Percentiles rank a stretch among this genome's conserved stretches.
phyloP scores from a whole-genome alignment of 2,888 invertebrate genomes.

The Zygothrica quintamaculata region DNA sequence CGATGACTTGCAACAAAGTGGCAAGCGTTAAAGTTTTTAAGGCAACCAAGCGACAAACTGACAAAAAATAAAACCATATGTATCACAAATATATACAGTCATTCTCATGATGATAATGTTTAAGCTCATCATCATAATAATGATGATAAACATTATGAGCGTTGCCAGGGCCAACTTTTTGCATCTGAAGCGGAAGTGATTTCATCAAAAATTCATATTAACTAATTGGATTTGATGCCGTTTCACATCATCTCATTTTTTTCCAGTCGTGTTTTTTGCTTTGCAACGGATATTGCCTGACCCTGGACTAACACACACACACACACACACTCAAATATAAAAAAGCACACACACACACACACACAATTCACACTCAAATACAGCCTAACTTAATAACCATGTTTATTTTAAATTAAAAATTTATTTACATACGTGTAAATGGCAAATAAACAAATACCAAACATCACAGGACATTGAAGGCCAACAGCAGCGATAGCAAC shows the following conservation, averaged over 20 bases:
- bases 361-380: neutral
- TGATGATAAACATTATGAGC: slow-evolving; percentile 13
- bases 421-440: slow-evolving; percentile 56
- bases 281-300: slow-evolving; percentile 63
- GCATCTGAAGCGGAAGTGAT: slow-evolving; percentile 77
- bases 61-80: slow-evolving; percentile 21
- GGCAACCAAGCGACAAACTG: slow-evolving; percentile 19
- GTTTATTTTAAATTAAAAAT: slow-evolving; percentile 78
- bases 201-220: slow-evolving; percentile 80
- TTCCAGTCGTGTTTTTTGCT: slow-evolving; percentile 24
- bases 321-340: neutral
- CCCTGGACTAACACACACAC: slow-evolving; percentile 23
- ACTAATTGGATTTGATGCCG: slow-evolving; percentile 78
- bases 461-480: slow-evolving; percentile 23
- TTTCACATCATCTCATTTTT: slow-evolving; percentile 45
- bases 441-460: slow-evolving; percentile 38
- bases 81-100: slow-evolving; percentile 43
- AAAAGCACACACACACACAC: neutral
- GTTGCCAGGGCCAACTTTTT: slow-evolving; percentile 35
- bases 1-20: slow-evolving; percentile 66
- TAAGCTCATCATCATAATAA: slow-evolving; percentile 5
- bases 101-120: slow-evolving; percentile 33
- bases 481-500: slow-evolving; percentile 31
- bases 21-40: slow-evolving; percentile 67
- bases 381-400: slow-evolving; percentile 60